Conservation (phyloP, 2,888 invertebrate genomes). For the Petrophora chlorosata region DNA sequence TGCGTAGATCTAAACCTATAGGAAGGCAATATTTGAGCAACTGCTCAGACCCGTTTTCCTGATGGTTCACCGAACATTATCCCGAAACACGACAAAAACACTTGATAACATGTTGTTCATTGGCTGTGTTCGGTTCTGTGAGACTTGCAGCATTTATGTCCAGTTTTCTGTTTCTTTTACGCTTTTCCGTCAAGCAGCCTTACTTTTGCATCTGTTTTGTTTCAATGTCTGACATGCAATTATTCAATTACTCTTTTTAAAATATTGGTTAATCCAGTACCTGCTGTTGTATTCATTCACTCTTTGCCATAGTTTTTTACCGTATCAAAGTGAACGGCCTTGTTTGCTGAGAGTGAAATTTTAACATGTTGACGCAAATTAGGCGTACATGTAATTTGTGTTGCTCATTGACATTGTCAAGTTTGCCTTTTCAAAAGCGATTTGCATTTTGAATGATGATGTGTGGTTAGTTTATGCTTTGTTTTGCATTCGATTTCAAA, state of each 20-base stretch:
- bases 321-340: not conserved
- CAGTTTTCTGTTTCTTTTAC: too few species aligned
- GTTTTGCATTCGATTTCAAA: not conserved
- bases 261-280: not conserved
- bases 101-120: too few species aligned
- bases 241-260: not conserved
- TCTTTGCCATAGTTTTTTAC: not conserved
- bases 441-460: not conserved
- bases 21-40: too few species aligned
- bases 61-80: too few species aligned
- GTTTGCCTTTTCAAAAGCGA: conserved; percentile 1
- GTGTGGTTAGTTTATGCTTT: not conserved
- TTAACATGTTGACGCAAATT: conserved; percentile 60
- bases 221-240: not conserved
- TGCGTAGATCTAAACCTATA: too few species aligned
- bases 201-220: too few species aligned
- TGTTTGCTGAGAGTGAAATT: conserved; percentile 56
- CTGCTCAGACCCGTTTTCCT: too few species aligned
- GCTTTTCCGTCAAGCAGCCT: too few species aligned
- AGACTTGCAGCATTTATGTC: too few species aligned
- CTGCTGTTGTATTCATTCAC: not conserved
- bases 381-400: conserved; percentile 39
- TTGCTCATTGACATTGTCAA: conserved; percentile 40
- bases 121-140: too few species aligned
- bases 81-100: too few species aligned